Base-by-base conservation (phyloP, 2,797 vertebrate species). In the Ataeniobius toweri region DNA sequence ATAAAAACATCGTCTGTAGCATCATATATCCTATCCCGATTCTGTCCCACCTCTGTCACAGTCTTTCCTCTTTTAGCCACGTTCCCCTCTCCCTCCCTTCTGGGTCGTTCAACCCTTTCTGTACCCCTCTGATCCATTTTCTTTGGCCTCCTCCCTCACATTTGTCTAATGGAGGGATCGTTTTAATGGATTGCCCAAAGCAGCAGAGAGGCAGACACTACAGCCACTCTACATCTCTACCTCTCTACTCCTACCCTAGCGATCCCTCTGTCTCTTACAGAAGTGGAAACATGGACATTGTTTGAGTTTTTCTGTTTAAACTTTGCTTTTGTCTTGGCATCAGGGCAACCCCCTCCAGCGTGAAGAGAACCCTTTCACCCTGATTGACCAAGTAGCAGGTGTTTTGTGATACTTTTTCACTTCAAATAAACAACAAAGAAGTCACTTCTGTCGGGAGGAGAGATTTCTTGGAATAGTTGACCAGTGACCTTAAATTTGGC, bases 111-210 rank as follows among this genome's bases (percentile, higher is more conserved):
- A 87, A 85, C 92, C 88, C 85, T 89, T 85, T 91, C 89, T 89
- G 83, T 85, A 79, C 86, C 89, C 85, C 89, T 87, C 79, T 28
- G 61, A 83, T 90, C 90, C 87, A 90, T 90, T 90, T 91, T 89
- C 87, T 88, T 86, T 87, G 85, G 83, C 88, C 87, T 90, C 90
- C 82, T 89, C 87, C 83, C 85, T 89, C 81, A 84, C 91, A 89
- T 92, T 93, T 91, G 86, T 91, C 86, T 92, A 92, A 93, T 92
- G 91, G 89, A 92, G 82, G 90, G 87, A 92, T 93, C 86, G 79
- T 90, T 93, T 92, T 93, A 94, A 93, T 92, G 90, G 90, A 93
- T 89, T 91, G 87, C 90, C 91, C 87, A 90, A 87, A 91, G 91
- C 87, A 81, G 84, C 85, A 84, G 80, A 85, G 84, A 91, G 88